Evolutionary conservation across 2,113 vertebrate genomes (phyloP), one percentile per base, ranked within the genome.

Genomic region (Amphiprion percula): DNA sequence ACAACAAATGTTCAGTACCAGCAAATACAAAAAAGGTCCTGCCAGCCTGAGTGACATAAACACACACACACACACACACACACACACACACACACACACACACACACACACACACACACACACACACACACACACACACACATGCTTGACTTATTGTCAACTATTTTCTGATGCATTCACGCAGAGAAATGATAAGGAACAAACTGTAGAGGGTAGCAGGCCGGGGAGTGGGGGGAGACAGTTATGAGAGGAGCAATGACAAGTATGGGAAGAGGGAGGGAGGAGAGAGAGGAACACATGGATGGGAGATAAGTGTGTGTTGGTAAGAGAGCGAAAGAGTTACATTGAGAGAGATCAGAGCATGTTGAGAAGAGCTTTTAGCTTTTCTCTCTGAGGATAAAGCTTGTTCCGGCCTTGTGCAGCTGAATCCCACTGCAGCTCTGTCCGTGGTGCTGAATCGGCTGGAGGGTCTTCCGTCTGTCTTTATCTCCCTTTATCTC

Each of bases 381-480:
- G 88, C 76, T 92, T 90, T 88, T 89, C 83, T 90, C 81, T 85
- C 55, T 10, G 74, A 89, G 88, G 90, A 92, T 91, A 86, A 89
- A 88, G 89, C 87, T 84, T 87, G 88, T 91, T 87, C 81, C 54
- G 61, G 87, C 76, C 84, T 89, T 91, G 84, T 85, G 85, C 82
- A 65, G 88, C 86, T 86, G 88, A 87, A 79, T 83, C 86, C 58
- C 15, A 6, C 71, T 61, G 63, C 66, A 59, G 62, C 77, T 1
- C 87, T 92, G 89, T 92, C 92, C 89, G 8, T 85, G 85, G 82
- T 92, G 89, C 92, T 93, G 85, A 93, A 89, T 83, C 44, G 58
- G 82, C 88, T 85, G 62, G 37, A 58, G 69, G 81, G 44, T 72
- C 68, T 85, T 77, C 61, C 10, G 24, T 66, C 77, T 66, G 56